These are phyloP conservation scores for Cheilinus undulatus DNA, from an alignment of 2,113 vertebrate genomes.

Conservation along the genomic window DNA sequence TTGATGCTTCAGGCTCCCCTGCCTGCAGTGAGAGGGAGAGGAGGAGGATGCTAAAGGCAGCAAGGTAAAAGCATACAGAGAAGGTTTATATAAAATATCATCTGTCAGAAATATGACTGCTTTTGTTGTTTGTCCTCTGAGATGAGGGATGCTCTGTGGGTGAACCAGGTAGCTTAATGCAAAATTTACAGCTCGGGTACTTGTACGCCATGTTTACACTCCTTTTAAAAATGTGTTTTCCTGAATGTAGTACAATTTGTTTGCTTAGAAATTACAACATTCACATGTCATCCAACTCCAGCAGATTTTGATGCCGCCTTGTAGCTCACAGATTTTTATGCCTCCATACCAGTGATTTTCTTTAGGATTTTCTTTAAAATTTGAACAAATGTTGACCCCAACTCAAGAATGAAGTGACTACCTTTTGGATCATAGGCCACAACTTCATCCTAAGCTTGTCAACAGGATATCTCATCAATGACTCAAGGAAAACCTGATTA, in stretches of 20 bases:
- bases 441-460: too few relatives aligned
- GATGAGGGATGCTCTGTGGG: constrained; percentile 27
- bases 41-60: constrained; percentile 19
- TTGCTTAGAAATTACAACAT: too few relatives aligned
- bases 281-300: neutral
- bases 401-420: too few relatives aligned
- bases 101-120: constrained; percentile 36
- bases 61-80: constrained; percentile 26
- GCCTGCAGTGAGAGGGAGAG: neutral
- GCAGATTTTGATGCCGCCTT: too few relatives aligned
- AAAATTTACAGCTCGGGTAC: constrained; percentile 23
- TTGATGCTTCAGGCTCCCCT: neutral
- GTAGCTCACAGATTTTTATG: too few relatives aligned
- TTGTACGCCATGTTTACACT: neutral
- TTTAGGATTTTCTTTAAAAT: too few relatives aligned
- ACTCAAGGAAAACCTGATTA: too few relatives aligned
- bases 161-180: constrained; percentile 15
- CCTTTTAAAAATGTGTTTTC: neutral
- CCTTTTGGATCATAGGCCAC: too few relatives aligned
- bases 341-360: too few relatives aligned
- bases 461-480: too few relatives aligned
- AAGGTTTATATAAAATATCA: constrained; percentile 37
- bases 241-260: neutral
- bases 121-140: constrained; percentile 45
- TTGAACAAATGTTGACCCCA: too few relatives aligned